Evolutionary conservation across 2,797 vertebrate species (phyloP).

Genomic region (Neosalanx taihuensis): DNA sequence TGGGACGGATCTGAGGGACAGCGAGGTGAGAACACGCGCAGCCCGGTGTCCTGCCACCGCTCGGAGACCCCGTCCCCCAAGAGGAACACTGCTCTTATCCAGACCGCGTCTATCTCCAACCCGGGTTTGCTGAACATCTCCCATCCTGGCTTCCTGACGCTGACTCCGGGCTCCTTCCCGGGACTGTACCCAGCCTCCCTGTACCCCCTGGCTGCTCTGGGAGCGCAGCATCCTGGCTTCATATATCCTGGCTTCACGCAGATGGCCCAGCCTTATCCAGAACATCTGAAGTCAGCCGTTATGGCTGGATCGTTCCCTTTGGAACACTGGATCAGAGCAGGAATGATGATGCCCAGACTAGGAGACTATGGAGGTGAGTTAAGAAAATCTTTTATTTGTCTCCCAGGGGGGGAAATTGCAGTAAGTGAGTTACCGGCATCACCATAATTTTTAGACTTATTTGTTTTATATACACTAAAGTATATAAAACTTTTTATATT

Average conservation of each 20-base stretch:
- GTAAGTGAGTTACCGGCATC: constrained; percentile 59
- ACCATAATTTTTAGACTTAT: neutral
- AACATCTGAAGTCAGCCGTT: constrained; percentile 75
- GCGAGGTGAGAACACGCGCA: constrained; percentile 60
- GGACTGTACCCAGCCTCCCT: constrained; percentile 70
- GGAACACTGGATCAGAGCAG: constrained; percentile 87
- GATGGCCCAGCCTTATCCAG: constrained; percentile 70
- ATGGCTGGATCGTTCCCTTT: constrained; percentile 71
- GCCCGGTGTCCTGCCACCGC: constrained; percentile 59
- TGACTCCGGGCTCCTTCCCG: constrained; percentile 67
- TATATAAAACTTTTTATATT: neutral
- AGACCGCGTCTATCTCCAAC: constrained; percentile 65
- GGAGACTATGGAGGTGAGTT: constrained; percentile 80
- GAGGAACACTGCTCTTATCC: constrained; percentile 36
- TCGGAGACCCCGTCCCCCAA: constrained; percentile 72
- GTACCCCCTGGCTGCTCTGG: constrained; percentile 72
- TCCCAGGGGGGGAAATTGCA: too few species aligned
- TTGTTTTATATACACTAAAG: neutral
- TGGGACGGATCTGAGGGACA: constrained; percentile 55
- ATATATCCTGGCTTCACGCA: constrained; percentile 76
- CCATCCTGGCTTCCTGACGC: constrained; percentile 69
- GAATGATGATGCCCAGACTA: constrained; percentile 80
- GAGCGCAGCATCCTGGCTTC: constrained; percentile 76
- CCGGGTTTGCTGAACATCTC: constrained; percentile 59
- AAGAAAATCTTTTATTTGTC: too few species aligned